Evolutionary conservation across 2,888 invertebrate genomes (phyloP).

Genomic region (Hypselothyrea guttata): DNA sequence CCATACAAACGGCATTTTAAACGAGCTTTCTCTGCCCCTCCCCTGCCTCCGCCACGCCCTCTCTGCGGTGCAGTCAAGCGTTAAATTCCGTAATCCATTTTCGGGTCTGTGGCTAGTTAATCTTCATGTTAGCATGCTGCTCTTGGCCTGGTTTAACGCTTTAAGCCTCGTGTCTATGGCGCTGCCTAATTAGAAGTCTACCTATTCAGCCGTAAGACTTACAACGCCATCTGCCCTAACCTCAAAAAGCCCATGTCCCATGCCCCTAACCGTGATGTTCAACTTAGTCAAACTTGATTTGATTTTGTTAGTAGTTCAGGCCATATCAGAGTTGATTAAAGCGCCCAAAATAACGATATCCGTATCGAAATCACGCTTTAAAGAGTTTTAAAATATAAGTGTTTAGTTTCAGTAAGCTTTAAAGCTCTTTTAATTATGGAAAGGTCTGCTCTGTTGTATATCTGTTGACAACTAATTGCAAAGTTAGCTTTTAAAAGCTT

Average conservation of each 20-base stretch:
- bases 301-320: slow-evolving; percentile 35
- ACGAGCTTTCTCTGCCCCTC: slow-evolving; percentile 6
- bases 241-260: background rate
- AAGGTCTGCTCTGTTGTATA: too few species aligned
- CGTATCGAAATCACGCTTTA: too few species aligned
- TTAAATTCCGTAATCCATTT: slow-evolving; percentile 69
- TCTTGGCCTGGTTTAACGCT: slow-evolving; percentile 14
- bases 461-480: too few species aligned
- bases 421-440: too few species aligned
- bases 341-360: too few species aligned
- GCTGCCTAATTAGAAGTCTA: slow-evolving; percentile 61
- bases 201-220: slow-evolving; percentile 65
- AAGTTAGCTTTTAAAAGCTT: too few species aligned
- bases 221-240: slow-evolving; percentile 11
- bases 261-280: too few species aligned
- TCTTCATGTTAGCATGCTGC: slow-evolving; percentile 26
- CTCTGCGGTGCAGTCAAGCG: slow-evolving; percentile 55
- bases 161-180: slow-evolving; percentile 17
- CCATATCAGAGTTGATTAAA: background rate
- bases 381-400: too few species aligned
- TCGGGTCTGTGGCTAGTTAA: slow-evolving; percentile 54
- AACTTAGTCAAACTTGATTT: slow-evolving; percentile 61
- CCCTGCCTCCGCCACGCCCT: background rate
- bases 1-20: slow-evolving; percentile 24
- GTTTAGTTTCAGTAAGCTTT: too few species aligned